A percentile compares a stretch with the other conserved stretches of the same genome.
Evolutionary conservation across 30 jellyfish, hydroid and myxozoan genomes (phyloP).

Genomic region (Aurelia coerulea): DNA sequence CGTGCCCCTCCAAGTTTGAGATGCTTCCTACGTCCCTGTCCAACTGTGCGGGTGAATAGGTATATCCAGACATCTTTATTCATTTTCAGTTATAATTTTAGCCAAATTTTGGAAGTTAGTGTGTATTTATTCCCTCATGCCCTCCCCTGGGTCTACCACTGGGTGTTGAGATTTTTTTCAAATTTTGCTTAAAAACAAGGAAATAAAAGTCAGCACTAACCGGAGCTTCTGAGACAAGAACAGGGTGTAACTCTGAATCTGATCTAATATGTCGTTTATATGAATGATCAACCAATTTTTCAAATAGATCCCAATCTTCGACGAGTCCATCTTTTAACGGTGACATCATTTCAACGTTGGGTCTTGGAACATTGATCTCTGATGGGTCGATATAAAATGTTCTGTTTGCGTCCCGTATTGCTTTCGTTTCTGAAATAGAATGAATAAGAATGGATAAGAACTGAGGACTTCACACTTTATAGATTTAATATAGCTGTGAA

Average conservation of each 20-base stretch:
- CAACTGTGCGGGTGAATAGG: no score
- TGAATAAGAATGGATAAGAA: not conserved
- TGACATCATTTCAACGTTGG: constrained; percentile 87
- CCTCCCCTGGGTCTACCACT: no score
- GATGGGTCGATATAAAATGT: constrained; percentile 58
- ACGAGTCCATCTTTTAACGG: constrained; percentile 93
- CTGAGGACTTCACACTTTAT: no score
- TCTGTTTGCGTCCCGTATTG: constrained; percentile 29
- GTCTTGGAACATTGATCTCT: constrained; percentile 63
- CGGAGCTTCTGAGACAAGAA: constrained; percentile 95
- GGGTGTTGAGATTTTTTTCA: no score
- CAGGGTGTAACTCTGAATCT: constrained; percentile 93
- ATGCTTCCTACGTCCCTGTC: no score
- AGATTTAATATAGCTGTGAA: no score
- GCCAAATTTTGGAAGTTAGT: no score
- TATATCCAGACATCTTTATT: no score
- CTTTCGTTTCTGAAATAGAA: constrained; percentile 26
- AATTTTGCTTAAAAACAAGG: no score
- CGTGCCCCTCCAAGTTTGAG: no score
- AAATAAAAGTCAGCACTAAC: constrained; percentile 45
- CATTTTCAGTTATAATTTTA: no score
- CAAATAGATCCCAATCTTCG: constrained; percentile 97
- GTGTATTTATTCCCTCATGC: no score
- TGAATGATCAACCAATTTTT: constrained; percentile 83
- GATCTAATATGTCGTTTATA: constrained; percentile 90